phyloP scores from a whole-genome alignment of 2,113 vertebrate species.

The Myrmecophaga tridactyla region DNA sequence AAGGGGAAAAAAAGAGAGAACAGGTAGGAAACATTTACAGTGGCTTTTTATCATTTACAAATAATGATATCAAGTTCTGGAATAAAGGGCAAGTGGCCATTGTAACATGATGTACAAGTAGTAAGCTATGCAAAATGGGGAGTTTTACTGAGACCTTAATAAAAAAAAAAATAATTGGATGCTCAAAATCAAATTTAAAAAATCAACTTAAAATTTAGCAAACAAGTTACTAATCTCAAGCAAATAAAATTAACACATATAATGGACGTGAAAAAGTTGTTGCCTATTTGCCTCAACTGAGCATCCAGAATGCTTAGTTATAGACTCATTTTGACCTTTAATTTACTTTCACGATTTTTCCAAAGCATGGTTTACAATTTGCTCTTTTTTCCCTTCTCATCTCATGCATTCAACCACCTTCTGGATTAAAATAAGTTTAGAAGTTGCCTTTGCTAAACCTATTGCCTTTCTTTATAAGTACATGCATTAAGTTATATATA shows the following conservation, averaged over 20 bases:
- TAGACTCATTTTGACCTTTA: neutral
- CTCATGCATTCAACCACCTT: neutral
- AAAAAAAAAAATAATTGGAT: neutral
- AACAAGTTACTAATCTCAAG: constrained; percentile 4
- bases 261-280: neutral
- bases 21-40: neutral
- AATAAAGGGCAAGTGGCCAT: neutral
- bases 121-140: neutral
- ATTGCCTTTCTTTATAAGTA: constrained; percentile 17
- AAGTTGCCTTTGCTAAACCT: neutral
- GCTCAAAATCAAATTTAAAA: constrained; percentile 10
- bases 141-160: neutral
- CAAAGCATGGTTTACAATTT: neutral
- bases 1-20: neutral
- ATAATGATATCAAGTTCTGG: neutral
- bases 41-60: neutral
- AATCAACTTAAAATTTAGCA: neutral
- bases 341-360: constrained; percentile 43
- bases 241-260: neutral
- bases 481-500: constrained; percentile 41
- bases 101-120: neutral
- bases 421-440: neutral
- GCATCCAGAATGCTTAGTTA: neutral
- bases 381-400: neutral
- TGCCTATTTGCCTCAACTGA: neutral